Percentiles rank a stretch among this genome's conserved stretches.
phyloP scores from a whole-genome alignment of 2,888 invertebrate genomes.

The Zootermopsis nevadensis region DNA sequence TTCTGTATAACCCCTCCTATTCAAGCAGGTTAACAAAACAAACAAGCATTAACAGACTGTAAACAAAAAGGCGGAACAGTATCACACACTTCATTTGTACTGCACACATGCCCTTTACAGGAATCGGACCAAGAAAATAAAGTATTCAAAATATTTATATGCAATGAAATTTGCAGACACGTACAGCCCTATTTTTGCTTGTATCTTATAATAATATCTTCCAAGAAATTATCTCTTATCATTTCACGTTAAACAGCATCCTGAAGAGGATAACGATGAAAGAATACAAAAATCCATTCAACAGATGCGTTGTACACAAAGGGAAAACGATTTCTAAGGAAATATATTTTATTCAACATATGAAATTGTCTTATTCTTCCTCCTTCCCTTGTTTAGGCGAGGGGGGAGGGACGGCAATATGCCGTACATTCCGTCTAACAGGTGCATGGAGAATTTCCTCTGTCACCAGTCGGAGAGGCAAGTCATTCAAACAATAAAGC shows the following conservation, averaged over 20 bases:
- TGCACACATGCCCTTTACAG: too few species aligned
- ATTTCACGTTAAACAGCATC: background rate
- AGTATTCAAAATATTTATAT: too few species aligned
- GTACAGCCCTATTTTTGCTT: too few species aligned
- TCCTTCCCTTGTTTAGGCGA: too few species aligned
- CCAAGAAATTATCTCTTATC: background rate
- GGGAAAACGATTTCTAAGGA: background rate
- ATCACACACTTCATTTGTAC: too few species aligned
- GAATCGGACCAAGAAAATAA: too few species aligned
- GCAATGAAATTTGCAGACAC: too few species aligned
- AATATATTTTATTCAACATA: constrained; percentile 1
- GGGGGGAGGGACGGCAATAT: background rate
- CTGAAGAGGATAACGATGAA: background rate
- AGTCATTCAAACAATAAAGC: constrained; percentile 22
- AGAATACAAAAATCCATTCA: background rate
- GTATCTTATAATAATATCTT: background rate
- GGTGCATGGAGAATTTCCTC: background rate
- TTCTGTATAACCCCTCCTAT: too few species aligned
- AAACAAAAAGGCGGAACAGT: too few species aligned
- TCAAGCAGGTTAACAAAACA: too few species aligned
- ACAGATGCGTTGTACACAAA: background rate
- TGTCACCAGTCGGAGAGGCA: background rate
- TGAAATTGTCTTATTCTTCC: background rate
- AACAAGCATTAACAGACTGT: too few species aligned
- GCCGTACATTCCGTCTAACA: background rate